phyloP scores from a whole-genome alignment of 2,113 vertebrate species.

The Anseranas semipalmata region DNA sequence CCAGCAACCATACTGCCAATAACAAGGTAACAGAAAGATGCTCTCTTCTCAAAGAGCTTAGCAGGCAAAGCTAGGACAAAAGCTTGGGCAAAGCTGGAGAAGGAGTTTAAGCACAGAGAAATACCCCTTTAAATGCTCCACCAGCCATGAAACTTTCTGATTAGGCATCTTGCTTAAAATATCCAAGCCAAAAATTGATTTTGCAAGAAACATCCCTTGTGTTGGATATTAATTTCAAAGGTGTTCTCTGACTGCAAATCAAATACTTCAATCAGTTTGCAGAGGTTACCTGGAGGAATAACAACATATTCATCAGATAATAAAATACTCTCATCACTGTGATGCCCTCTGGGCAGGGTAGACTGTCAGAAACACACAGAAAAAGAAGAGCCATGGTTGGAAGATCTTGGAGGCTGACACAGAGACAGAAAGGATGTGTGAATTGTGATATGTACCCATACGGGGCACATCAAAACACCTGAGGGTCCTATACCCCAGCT shows the following conservation, averaged over 20 bases:
- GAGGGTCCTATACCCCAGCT: not conserved
- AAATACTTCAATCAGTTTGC: not conserved
- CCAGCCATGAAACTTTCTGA: not conserved
- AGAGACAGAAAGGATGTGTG: not conserved
- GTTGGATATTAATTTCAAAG: not conserved
- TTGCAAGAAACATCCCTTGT: not conserved
- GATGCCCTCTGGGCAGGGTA: not conserved
- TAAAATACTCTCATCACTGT: not conserved
- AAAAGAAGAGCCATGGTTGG: not conserved
- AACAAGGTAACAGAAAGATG: not conserved
- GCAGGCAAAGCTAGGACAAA: not conserved
- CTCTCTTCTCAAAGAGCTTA: not conserved
- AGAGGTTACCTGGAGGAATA: not conserved
- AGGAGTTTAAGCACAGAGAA: not conserved
- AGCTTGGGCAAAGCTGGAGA: not conserved
- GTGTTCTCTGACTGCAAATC: not conserved
- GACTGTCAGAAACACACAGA: not conserved
- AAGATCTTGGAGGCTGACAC: not conserved
- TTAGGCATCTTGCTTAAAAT: not conserved
- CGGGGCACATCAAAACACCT: not conserved
- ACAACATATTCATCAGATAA: not conserved
- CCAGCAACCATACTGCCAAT: not conserved
- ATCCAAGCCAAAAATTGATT: not conserved
- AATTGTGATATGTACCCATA: not conserved
- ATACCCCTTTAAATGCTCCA: not conserved